These are phyloP conservation scores for Tribolium castaneum DNA, from an alignment of 1,140 invertebrate species.

Conservation along the genomic window DNA sequence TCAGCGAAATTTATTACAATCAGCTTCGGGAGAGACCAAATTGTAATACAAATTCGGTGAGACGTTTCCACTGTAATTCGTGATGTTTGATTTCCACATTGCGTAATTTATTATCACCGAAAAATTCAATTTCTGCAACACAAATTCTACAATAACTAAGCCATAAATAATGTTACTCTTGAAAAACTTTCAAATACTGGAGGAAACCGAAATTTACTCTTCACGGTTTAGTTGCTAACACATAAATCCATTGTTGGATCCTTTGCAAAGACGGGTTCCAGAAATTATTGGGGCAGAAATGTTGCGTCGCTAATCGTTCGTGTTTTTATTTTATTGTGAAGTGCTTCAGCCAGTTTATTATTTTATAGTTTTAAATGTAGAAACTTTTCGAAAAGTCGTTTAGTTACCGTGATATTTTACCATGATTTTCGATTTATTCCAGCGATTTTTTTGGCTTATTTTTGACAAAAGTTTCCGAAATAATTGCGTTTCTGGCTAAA, in stretches of 20 bases:
- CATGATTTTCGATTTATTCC: too few species aligned
- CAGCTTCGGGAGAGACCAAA: conserved; percentile 1
- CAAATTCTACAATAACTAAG: background rate
- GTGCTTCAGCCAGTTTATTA: background rate
- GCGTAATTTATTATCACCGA: background rate
- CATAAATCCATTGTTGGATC: conserved; percentile 28
- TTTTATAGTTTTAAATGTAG: too few species aligned
- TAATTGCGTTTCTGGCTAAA: too few species aligned
- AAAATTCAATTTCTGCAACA: conserved; percentile 1
- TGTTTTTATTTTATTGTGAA: background rate
- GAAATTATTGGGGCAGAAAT: conserved; percentile 5
- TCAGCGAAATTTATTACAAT: conserved; percentile 35
- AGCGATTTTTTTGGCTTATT: too few species aligned
- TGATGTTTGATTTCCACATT: background rate
- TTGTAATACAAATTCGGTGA: conserved; percentile 9
- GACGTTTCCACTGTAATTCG: background rate
- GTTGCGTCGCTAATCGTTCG: background rate
- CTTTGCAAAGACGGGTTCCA: background rate
- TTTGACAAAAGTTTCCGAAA: too few species aligned
- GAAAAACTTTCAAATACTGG: background rate
- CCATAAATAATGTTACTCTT: background rate
- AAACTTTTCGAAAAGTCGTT: too few species aligned
- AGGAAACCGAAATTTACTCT: background rate
- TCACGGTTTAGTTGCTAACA: conserved; percentile 14
- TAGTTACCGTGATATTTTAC: too few species aligned